Evolutionary conservation across 2,113 vertebrate genomes (phyloP).

Genomic region (Sterrhoptilus dennistouni): DNA sequence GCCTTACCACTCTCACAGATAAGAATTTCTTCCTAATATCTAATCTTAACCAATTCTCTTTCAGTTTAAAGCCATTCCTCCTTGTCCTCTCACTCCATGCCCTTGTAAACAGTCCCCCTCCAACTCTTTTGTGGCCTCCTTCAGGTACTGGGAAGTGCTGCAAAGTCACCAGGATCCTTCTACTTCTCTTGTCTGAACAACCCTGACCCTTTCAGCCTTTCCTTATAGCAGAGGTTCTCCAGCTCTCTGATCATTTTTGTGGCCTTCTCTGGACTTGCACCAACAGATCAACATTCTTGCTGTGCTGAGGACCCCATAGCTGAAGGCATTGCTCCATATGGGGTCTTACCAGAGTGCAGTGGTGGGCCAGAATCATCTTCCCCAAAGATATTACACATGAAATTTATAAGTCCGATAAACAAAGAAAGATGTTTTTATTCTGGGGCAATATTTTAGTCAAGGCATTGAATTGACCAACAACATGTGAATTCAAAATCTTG

Average conservation of each 20-base stretch:
- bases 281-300: background rate
- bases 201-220: background rate
- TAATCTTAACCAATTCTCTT: background rate
- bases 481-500: background rate
- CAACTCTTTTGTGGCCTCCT: background rate
- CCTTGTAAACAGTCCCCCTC: background rate
- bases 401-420: background rate
- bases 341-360: rapidly evolving
- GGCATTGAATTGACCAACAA: background rate
- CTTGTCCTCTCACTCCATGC: background rate
- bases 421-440: background rate
- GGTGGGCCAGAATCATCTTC: background rate
- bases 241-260: background rate
- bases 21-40: background rate
- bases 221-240: background rate
- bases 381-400: background rate
- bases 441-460: background rate
- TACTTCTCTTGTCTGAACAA: background rate
- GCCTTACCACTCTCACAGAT: background rate
- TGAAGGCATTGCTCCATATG: background rate
- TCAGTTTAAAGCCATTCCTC: background rate
- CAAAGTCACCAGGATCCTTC: background rate
- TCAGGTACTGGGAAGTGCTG: background rate
- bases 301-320: background rate
- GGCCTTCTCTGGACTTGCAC: background rate